Base-by-base conservation (phyloP, 2,888 invertebrate genomes). In the Steinernema carpocapsae region DNA sequence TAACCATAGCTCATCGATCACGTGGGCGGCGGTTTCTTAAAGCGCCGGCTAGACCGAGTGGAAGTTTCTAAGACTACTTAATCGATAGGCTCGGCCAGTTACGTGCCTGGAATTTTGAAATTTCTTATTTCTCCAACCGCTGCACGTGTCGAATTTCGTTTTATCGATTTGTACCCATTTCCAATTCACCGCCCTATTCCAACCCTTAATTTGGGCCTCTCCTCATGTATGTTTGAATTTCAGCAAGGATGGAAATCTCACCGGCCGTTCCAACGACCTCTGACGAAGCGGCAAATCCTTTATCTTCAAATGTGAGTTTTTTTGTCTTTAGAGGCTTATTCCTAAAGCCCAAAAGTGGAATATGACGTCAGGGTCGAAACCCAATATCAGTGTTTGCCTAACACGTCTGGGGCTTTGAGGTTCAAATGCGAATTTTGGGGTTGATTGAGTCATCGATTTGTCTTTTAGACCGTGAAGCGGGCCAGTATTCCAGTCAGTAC, bases 191-290 rank as follows among this genome's bases (percentile, higher is more conserved):
- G 43, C 43, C 7, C 43, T 7, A 12, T 14, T 7, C 10, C 43
- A 14, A 43, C 7, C 43, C 43, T 43, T 14, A 43, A 43, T 43
- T 43, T 43, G 10, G 10, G 43, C 7, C 7, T 12, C 7, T 56
- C n/a, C 17, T 26, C 22, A 56, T 24, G 1, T 26, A 26, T 22
- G 26, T 26, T 26, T 43, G 7, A 22, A 56, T 56, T 56, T 10
- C 56, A 56, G 56, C 22, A 19, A 17, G n/a, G 26, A 56, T 56
- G 56, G 56, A 56, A 56, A 22, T 26, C 2, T 56, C 56, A 4
- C 56, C 56, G 24, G 56, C 56, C 2, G 56, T 56, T 22, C 56
- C 56, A 22, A 56, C 56, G 26, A 56, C 56, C 56, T 56, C 56
- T 17, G 24, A 56, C 22, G 56, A 56, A 56, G 56, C 56, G 56